Conservation (phyloP, 2,888 invertebrate species). For the Platycnemis pennipes region DNA sequence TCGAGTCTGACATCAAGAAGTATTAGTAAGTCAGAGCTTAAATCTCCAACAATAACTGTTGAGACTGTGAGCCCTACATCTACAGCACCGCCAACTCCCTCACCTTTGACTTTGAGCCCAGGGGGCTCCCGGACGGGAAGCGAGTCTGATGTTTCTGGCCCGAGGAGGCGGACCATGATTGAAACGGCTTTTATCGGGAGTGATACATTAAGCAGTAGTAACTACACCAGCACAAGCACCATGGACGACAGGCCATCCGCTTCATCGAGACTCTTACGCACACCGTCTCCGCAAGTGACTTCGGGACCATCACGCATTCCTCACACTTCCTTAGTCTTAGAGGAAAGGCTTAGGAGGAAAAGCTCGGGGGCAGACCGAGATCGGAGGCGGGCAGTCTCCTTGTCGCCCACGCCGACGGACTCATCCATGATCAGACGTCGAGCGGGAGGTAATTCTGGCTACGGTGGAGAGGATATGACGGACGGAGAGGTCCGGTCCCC, state of each 20-base stretch:
- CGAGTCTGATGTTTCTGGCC: background rate
- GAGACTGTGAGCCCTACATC: conserved; percentile 11
- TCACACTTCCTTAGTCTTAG: conserved; percentile 48
- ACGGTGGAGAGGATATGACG: background rate
- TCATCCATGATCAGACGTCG: background rate
- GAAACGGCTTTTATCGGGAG: conserved; percentile 41
- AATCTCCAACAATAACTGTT: conserved; percentile 29
- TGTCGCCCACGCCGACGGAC: background rate
- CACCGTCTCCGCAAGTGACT: conserved; percentile 39
- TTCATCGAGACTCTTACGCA: conserved; percentile 51
- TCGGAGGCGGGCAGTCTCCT: background rate
- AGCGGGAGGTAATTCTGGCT: conserved; percentile 24
- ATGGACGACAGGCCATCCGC: background rate
- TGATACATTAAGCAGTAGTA: background rate
- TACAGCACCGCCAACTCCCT: conserved; percentile 30
- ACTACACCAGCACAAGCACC: background rate
- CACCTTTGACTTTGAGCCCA: conserved; percentile 1
- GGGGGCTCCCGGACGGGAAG: background rate
- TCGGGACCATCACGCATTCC: conserved; percentile 39
- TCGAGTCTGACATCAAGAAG: conserved; percentile 50
- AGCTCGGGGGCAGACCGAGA: conserved; percentile 11
- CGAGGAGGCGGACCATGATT: conserved; percentile 42
- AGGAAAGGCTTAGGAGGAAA: conserved; percentile 41
- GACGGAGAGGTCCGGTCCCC: background rate
- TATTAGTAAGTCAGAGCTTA: background rate